These are phyloP conservation scores for Neodiprion virginianus DNA, from an alignment of 1,140 invertebrate genomes.

Conservation along the genomic window DNA sequence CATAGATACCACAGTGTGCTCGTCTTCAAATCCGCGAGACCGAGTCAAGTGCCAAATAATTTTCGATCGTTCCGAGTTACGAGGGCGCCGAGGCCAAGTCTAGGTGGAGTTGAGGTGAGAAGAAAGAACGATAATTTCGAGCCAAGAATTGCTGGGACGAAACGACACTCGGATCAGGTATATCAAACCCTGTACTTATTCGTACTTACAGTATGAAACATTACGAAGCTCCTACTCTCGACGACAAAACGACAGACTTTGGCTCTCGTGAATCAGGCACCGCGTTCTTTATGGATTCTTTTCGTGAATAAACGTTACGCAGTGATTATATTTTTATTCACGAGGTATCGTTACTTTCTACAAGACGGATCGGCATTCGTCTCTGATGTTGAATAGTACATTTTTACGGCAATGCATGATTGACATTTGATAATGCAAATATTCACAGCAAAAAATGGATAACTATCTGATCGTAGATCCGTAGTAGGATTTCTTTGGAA, in stretches of 20 bases:
- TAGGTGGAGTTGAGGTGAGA: background rate
- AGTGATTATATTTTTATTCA: too few relatives aligned
- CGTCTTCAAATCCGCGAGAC: background rate
- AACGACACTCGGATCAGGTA: background rate
- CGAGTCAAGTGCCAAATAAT: slow-evolving; percentile 4
- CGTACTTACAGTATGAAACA: background rate
- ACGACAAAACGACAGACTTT: background rate
- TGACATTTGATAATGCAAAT: too few relatives aligned
- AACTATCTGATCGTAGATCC: too few relatives aligned
- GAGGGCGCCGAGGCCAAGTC: background rate
- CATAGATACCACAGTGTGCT: background rate
- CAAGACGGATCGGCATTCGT: too few relatives aligned
- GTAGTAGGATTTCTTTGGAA: too few relatives aligned
- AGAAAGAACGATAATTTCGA: slow-evolving; percentile 4
- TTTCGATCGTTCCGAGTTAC: background rate
- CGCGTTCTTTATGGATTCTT: too few relatives aligned
- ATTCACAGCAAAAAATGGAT: too few relatives aligned
- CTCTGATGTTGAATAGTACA: too few relatives aligned
- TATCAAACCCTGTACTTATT: background rate
- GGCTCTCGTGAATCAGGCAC: background rate
- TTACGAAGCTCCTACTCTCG: background rate
- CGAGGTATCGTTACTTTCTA: too few relatives aligned
- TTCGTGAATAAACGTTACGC: too few relatives aligned
- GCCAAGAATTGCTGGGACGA: background rate
- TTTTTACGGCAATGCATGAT: too few relatives aligned